phyloP scores from a whole-genome alignment of 2,888 invertebrate species.

The Celastrina argiolus region DNA sequence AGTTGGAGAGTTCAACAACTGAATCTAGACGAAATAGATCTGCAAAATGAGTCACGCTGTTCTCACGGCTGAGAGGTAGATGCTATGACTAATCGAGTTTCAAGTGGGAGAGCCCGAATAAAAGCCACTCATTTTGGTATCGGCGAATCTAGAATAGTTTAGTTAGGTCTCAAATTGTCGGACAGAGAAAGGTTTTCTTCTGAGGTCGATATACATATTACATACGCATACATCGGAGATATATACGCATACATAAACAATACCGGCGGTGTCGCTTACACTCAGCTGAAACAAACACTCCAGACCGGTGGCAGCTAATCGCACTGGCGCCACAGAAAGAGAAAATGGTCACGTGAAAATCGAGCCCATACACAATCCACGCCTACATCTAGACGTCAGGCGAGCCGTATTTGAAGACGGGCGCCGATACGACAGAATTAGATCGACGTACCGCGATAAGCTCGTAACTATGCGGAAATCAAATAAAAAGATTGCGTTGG shows the following conservation, averaged over 20 bases:
- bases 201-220: constrained; percentile 69
- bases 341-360: constrained; percentile 64
- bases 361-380: constrained; percentile 47
- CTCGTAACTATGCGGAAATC: constrained; percentile 71
- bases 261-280: constrained; percentile 69
- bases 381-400: constrained; percentile 55
- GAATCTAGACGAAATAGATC: constrained; percentile 33
- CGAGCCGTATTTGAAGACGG: constrained; percentile 58
- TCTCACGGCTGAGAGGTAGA: constrained; percentile 45
- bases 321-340: constrained; percentile 59
- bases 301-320: constrained; percentile 59
- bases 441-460: constrained; percentile 61
- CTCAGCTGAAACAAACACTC: constrained; percentile 66
- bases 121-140: constrained; percentile 16
- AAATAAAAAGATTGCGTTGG: constrained; percentile 66
- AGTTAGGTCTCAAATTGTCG: not conserved
- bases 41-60: constrained; percentile 56
- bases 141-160: not conserved
- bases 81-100: constrained; percentile 55
- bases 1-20: constrained; percentile 27
- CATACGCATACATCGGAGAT: constrained; percentile 71
- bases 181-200: constrained; percentile 37
- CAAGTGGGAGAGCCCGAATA: constrained; percentile 36
- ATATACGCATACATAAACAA: constrained; percentile 62
- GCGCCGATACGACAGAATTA: constrained; percentile 64